These are phyloP conservation scores for Grammomys surdaster DNA, from an alignment of 2,113 vertebrate species.

Conservation along the genomic window DNA sequence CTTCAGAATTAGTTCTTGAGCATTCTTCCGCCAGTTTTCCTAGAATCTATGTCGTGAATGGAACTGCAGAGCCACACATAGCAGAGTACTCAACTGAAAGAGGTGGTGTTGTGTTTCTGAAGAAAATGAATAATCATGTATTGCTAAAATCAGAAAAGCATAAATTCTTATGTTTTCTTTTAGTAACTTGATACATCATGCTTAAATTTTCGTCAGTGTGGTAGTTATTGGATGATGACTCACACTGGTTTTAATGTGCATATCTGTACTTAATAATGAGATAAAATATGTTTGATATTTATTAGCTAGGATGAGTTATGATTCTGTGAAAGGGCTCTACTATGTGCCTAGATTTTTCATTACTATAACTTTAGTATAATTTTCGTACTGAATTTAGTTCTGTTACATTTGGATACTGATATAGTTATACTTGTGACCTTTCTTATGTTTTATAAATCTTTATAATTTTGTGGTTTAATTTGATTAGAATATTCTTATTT, in stretches of 20 bases:
- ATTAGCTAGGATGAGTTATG: background rate
- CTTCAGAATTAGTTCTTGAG: background rate
- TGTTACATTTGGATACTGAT: background rate
- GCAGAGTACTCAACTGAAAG: background rate
- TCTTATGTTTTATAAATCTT: background rate
- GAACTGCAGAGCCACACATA: background rate
- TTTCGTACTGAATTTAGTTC: background rate
- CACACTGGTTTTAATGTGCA: background rate
- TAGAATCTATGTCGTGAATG: background rate
- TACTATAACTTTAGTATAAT: background rate
- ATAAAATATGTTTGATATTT: background rate
- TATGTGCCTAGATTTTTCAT: background rate
- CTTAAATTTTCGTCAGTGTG: background rate
- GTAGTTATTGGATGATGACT: background rate
- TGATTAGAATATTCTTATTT: background rate
- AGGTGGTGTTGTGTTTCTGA: background rate
- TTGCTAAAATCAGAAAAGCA: background rate
- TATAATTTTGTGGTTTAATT: background rate
- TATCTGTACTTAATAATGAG: background rate
- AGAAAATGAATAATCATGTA: background rate
- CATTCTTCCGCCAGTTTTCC: background rate
- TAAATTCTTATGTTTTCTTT: background rate
- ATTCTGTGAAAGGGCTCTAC: background rate
- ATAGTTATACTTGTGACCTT: background rate
- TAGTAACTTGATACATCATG: background rate